Base-by-base conservation (phyloP, 2,113 vertebrate species). In the Prunella fulvescens region DNA sequence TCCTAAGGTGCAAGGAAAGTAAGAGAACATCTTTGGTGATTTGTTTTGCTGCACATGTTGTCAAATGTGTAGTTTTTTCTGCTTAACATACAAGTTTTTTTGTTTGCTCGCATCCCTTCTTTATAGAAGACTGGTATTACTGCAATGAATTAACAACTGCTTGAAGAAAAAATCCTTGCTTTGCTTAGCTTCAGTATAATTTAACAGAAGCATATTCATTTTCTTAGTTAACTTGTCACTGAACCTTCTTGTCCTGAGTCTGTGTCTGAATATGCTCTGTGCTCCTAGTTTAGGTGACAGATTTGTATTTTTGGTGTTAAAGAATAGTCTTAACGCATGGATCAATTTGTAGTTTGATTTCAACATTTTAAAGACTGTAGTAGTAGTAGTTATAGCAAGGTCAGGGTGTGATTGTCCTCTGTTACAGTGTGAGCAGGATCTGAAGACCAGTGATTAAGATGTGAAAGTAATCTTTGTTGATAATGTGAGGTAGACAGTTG, bases 1-100 rank as follows among this genome's bases (percentile, higher is more conserved):
- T 84, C 7, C 90, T 89, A 74, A 88, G 64, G 72, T 94, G n/a
- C 64, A 92, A 88, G 77, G 77, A 81, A 93, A 93, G 72, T 94
- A 93, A 93, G 80, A 92, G 26, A 86, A 57, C 3, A 10, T 88
- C 11, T 83, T 51, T 40, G 31, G 24, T 93, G 47, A n/a, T 73
- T 86, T 90, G 44, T 71, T 60, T 88, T 86, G 51, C 42, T 81
- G 64, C 31, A 71, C 15, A 28, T 40, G 7, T 78, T 86, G 47
- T 86, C 65, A 88, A 44, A 67, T 57, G 11, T 90, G 17, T 88
- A n/a, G 24, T 73, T 92, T 62, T 62, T 93, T 85, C 60, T 74
- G 44, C 57, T 84, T 92, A 86, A 70, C 60, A 14, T 69, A 23
- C 0, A 66, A 53, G 3, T 5, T 65, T 54, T 53, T 70, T 58